Evolutionary conservation across 2,797 vertebrate species (phyloP), one percentile per base, ranked within the genome.

Genomic region (Gallinago stenura): DNA sequence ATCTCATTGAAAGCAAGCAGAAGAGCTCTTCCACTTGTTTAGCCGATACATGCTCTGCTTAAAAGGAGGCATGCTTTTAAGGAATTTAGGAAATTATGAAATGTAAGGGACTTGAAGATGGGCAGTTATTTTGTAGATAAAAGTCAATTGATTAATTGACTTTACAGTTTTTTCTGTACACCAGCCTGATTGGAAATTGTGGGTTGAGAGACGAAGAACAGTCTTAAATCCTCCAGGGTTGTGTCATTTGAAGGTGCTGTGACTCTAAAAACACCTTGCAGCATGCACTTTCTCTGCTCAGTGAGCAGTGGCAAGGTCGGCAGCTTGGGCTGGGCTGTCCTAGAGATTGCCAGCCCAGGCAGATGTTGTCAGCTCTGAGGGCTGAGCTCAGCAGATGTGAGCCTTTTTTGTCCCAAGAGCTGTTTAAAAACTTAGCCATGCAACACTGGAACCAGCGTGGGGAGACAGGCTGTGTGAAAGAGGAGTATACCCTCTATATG

Each of bases 281-380:
- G 26, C 20, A 37, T 1, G 3, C 6, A 31, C 35, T 19, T 20
- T 31, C 19, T 54, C 28, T 61, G 10, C 19, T 37, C 22, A n/a
- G n/a, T 35, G 30, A 58, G 31, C 4, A 37, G 26, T 3, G 0
- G 6, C 15, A 51, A 80, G 19, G 8, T 46, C 2, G 0, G 33
- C 37, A 69, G 30, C 41, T 15, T 37, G 13, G 21, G 10, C 26
- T 41, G 54, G 30, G 9, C 54, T 3, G 1, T 28, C 33, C 62
- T n/a, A 24, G 31, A 70, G 16, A 25, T 10, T 37, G 45, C 21
- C 18, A 4, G 19, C 26, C 15, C 57, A n/a, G 31, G 6, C 25
- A 37, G 51, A 15, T 60, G 39, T 54, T 76, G 30, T 33, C 56
- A 64, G 26, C 68, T 53, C 10, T n/a, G 39, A 62, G 30, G 30